phyloP scores from a whole-genome alignment of 1,140 invertebrate species.

The Plodia interpunctella region DNA sequence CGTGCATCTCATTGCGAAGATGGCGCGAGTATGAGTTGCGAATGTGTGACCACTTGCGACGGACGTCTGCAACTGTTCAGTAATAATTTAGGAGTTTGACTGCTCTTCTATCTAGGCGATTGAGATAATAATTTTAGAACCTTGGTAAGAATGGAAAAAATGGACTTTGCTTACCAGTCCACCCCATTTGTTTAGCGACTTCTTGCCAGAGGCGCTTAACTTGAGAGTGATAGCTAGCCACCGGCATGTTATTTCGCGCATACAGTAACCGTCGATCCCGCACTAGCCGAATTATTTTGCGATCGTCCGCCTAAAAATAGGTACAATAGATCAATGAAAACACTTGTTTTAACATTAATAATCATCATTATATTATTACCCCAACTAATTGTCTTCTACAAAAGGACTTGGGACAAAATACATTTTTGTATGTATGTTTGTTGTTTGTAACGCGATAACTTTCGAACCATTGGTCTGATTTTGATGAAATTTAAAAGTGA shows the following conservation, averaged over 20 bases:
- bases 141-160: too few species aligned
- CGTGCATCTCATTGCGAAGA: conserved; percentile 67
- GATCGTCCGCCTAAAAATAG: conserved; percentile 64
- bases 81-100: conserved; percentile 6
- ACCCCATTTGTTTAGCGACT: conserved; percentile 54
- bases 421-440: too few species aligned
- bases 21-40: conserved; percentile 71
- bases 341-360: too few species aligned
- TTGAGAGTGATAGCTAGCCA: conserved; percentile 58
- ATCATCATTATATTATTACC: too few species aligned
- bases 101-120: too few species aligned
- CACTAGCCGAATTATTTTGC: conserved; percentile 56
- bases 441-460: too few species aligned
- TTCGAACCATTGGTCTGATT: too few species aligned
- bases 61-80: conserved; percentile 56
- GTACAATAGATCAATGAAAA: too few species aligned
- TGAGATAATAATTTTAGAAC: too few species aligned
- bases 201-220: conserved; percentile 56
- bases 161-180: conserved; percentile 41
- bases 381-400: too few species aligned
- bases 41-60: conserved; percentile 69
- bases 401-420: too few species aligned
- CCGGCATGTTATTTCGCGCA: conserved; percentile 64
- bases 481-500: too few species aligned
- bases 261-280: conserved; percentile 53